These are phyloP conservation scores for Lordiphosa clarofinis DNA, from an alignment of 1,140 invertebrate genomes.

Conservation along the genomic window DNA sequence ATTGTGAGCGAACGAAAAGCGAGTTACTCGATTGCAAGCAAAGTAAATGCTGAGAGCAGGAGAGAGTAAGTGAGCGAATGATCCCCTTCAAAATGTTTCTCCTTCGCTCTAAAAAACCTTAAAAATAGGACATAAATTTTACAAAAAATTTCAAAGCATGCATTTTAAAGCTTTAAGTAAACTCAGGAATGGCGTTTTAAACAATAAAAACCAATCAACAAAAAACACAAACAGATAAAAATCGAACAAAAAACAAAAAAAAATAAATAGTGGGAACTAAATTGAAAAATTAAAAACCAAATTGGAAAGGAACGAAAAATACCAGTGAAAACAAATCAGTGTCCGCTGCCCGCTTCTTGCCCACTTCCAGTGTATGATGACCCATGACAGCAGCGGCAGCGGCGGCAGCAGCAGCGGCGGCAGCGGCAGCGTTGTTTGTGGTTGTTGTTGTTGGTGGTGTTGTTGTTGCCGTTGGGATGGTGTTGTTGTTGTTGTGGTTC, in stretches of 20 bases:
- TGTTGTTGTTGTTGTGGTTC: conserved; percentile 51
- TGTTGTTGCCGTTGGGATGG: conserved; percentile 61
- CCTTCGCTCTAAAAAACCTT: no score
- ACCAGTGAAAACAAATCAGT: conserved; percentile 92
- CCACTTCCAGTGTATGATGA: conserved; percentile 82
- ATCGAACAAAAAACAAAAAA: conserved; percentile 1
- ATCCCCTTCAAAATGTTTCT: no score
- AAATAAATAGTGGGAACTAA: conserved; percentile 25
- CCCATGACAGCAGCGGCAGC: conserved; percentile 78
- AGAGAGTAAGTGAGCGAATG: no score
- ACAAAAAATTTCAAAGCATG: neutral
- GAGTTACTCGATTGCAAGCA: no score
- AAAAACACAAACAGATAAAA: conserved; percentile 16
- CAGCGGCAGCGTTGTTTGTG: conserved; percentile 79
- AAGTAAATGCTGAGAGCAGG: no score
- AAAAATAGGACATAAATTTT: no score
- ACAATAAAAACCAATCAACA: conserved; percentile 21
- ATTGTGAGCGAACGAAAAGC: no score
- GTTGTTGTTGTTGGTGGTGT: conserved; percentile 61
- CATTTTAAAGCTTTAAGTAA: conserved; percentile 21
- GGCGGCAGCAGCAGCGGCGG: conserved; percentile 81
- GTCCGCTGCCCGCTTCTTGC: conserved; percentile 87
- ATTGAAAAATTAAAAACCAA: conserved; percentile 38
- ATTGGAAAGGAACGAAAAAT: conserved; percentile 80
- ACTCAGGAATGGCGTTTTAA: conserved; percentile 14